These are phyloP conservation scores for Octodonta nipae DNA, from an alignment of 2,888 invertebrate genomes.

Conservation along the genomic window DNA sequence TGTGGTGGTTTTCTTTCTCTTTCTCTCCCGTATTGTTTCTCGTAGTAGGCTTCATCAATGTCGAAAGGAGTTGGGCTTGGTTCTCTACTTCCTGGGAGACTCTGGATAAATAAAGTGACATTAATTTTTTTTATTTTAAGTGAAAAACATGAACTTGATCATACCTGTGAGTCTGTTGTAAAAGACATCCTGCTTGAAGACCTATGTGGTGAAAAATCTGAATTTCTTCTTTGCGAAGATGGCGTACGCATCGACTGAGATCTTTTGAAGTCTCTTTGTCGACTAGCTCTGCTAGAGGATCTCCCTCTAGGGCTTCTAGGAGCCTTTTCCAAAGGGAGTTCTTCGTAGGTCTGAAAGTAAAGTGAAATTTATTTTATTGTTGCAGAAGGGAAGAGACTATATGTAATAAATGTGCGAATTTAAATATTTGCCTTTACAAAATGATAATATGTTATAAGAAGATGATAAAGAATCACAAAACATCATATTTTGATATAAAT, in stretches of 20 bases:
- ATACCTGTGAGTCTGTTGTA: conserved; percentile 53
- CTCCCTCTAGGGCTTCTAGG: conserved; percentile 18
- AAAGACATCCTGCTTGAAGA: conserved; percentile 54
- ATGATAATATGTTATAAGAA: too few relatives aligned
- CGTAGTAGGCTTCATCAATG: conserved; percentile 22
- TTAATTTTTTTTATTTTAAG: not conserved
- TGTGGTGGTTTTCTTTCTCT: conserved; percentile 8
- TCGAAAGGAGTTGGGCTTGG: conserved; percentile 38
- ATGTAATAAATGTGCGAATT: not conserved
- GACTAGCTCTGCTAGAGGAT: conserved; percentile 21
- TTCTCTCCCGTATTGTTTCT: conserved; percentile 14
- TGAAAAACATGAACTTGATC: not conserved
- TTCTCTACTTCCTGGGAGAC: conserved; percentile 40
- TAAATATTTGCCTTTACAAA: not conserved
- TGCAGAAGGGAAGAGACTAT: conserved; percentile 14
- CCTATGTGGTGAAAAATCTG: conserved; percentile 39
- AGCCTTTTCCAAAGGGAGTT: conserved; percentile 14
- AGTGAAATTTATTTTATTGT: too few relatives aligned
- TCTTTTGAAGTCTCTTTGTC: conserved; percentile 24
- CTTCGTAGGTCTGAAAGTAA: conserved; percentile 42
- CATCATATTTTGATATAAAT: too few relatives aligned
- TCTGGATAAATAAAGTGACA: conserved; percentile 28
- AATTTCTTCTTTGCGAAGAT: conserved; percentile 20
- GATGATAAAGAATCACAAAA: too few relatives aligned
- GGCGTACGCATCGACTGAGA: conserved; percentile 30